A percentile compares a stretch with the other conserved stretches of the same genome.
Evolutionary conservation across 2,113 vertebrate genomes (phyloP).

Genomic region (Anoplopoma fimbria): DNA sequence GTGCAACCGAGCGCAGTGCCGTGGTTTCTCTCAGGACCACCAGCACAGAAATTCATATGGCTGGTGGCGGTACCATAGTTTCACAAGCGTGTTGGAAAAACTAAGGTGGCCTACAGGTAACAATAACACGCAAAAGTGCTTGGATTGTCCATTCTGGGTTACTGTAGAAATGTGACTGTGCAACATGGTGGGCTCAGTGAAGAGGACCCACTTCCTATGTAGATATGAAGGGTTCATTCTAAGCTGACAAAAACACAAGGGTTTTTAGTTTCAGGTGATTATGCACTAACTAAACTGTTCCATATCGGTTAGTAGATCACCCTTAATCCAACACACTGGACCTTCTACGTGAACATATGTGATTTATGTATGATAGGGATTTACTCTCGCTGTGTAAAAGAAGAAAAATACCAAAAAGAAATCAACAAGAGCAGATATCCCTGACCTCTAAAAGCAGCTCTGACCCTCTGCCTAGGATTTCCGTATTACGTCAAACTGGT

Average conservation of each 20-base stretch:
- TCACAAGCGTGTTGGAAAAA: neutral
- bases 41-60: too few relatives aligned
- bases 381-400: neutral
- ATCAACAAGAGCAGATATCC: neutral
- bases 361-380: neutral
- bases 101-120: neutral
- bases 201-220: too few relatives aligned
- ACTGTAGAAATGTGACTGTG: neutral
- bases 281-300: too few relatives aligned
- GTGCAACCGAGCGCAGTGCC: neutral
- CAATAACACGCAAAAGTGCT: neutral
- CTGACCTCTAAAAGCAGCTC: constrained; percentile 45
- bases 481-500: constrained; percentile 47
- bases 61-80: neutral
- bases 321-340: neutral
- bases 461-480: constrained; percentile 55
- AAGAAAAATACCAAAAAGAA: neutral
- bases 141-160: neutral
- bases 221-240: too few relatives aligned
- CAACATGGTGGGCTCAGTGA: neutral
- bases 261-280: too few relatives aligned
- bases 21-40: neutral
- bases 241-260: too few relatives aligned
- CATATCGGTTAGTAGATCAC: neutral
- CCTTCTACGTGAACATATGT: neutral